A percentile compares a stretch with the other conserved stretches of the same genome.
Evolutionary conservation across 2,888 invertebrate species (phyloP).

Genomic region (Automeris io): DNA sequence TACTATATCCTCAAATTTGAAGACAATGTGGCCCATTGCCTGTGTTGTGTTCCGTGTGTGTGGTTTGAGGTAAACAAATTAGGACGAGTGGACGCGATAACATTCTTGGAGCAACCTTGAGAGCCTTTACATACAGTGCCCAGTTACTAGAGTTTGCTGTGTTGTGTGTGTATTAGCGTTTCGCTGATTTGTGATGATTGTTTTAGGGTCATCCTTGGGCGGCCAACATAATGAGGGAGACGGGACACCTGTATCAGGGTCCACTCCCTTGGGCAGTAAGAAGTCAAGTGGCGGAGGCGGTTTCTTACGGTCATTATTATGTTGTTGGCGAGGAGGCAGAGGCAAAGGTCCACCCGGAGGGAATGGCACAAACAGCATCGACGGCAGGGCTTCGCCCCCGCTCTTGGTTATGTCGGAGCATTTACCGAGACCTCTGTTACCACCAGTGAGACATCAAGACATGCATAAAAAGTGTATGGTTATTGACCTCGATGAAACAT

Average conservation of each 20-base stretch:
- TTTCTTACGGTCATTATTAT: constrained; percentile 89
- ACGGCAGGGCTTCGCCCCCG: constrained; percentile 73
- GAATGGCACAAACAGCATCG: constrained; percentile 85
- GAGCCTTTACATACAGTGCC: constrained; percentile 34
- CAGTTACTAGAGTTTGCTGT: constrained; percentile 30
- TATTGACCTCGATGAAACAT: constrained; percentile 99
- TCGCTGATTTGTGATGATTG: constrained; percentile 43
- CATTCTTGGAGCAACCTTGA: constrained; percentile 66
- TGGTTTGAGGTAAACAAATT: constrained; percentile 64
- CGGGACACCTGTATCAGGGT: constrained; percentile 69
- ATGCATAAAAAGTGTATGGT: constrained; percentile 99
- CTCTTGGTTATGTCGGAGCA: constrained; percentile 79
- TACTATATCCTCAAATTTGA: constrained; percentile 26
- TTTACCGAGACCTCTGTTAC: constrained; percentile 87
- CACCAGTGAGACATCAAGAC: constrained; percentile 93
- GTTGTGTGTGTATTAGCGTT: constrained; percentile 24
- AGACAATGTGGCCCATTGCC: constrained; percentile 29
- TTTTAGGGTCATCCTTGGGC: constrained; percentile 76
- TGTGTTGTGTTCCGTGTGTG: constrained; percentile 38
- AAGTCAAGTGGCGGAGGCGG: constrained; percentile 78
- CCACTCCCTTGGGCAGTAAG: constrained; percentile 63
- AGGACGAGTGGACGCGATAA: constrained; percentile 62
- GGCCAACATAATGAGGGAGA: constrained; percentile 75
- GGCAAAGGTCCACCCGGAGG: constrained; percentile 74
- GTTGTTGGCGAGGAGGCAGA: constrained; percentile 86